Percentiles rank a stretch among this genome's conserved stretches.
Evolutionary conservation across 2,888 invertebrate genomes (phyloP).

Genomic region (Aporophyla lueneburgensis): DNA sequence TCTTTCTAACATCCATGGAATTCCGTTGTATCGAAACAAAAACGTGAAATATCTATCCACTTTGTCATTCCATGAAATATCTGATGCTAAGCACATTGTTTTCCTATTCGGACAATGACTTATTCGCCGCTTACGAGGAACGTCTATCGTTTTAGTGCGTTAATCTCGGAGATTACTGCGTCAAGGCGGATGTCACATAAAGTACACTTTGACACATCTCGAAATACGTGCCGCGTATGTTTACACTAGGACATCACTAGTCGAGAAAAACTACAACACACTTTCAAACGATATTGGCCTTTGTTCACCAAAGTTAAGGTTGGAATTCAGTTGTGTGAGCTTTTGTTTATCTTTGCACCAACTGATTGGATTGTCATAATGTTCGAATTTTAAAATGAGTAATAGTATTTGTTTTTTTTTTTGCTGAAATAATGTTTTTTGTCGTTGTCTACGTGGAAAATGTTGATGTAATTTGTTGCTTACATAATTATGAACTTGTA

Average conservation of each 20-base stretch:
- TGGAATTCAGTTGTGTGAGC: constrained; percentile 13
- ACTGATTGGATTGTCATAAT: constrained; percentile 71
- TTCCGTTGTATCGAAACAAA: constrained; percentile 15
- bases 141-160: constrained; percentile 76
- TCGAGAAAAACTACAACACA: constrained; percentile 60
- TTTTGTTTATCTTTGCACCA: constrained; percentile 55
- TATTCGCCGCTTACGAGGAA: constrained; percentile 77
- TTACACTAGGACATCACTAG: constrained; percentile 81
- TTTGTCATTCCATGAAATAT: constrained; percentile 65
- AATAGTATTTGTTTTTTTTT: constrained; percentile 36
- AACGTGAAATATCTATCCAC: constrained; percentile 37
- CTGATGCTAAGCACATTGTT: constrained; percentile 69
- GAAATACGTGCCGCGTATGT: constrained; percentile 81
- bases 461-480: constrained; percentile 9
- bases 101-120: constrained; percentile 78
- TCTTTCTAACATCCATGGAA: not conserved
- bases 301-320: constrained; percentile 2
- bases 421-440: not conserved
- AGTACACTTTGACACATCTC: constrained; percentile 83
- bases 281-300: constrained; percentile 41
- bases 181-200: constrained; percentile 81
- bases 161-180: constrained; percentile 85
- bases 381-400: constrained; percentile 64
- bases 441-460: not conserved
- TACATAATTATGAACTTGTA: not conserved